These are phyloP conservation scores for Hafferia zeledoni DNA, from an alignment of 2,797 vertebrate species.

Conservation along the genomic window DNA sequence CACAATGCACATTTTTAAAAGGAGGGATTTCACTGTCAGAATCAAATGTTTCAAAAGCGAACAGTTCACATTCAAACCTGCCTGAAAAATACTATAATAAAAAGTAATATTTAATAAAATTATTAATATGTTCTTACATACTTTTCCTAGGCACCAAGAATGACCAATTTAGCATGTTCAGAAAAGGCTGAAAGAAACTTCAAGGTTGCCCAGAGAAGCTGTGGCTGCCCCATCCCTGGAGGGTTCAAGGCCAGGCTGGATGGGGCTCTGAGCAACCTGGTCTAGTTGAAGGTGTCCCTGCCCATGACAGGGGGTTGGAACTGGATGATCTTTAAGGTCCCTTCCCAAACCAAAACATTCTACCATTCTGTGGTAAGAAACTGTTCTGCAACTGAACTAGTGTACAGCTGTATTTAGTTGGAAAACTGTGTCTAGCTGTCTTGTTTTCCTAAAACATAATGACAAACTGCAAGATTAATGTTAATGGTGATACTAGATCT, in stretches of 20 bases:
- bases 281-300: no score
- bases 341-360: neutral
- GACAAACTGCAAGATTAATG: neutral
- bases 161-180: neutral
- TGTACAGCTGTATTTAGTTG: neutral
- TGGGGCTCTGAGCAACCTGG: neutral
- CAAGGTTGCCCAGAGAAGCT: neutral
- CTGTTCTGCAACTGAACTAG: neutral
- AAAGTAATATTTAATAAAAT: neutral
- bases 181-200: neutral
- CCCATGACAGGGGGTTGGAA: neutral
- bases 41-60: neutral
- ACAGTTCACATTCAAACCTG: neutral
- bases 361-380: neutral
- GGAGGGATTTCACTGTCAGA: neutral
- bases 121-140: neutral
- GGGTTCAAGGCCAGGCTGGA: neutral
- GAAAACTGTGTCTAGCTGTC: neutral
- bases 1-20: neutral
- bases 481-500: neutral
- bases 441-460: neutral
- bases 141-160: neutral
- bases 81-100: neutral
- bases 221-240: neutral
- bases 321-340: neutral